Conservation (phyloP, 2,888 invertebrate genomes). For the Hemaris fuciformis region DNA sequence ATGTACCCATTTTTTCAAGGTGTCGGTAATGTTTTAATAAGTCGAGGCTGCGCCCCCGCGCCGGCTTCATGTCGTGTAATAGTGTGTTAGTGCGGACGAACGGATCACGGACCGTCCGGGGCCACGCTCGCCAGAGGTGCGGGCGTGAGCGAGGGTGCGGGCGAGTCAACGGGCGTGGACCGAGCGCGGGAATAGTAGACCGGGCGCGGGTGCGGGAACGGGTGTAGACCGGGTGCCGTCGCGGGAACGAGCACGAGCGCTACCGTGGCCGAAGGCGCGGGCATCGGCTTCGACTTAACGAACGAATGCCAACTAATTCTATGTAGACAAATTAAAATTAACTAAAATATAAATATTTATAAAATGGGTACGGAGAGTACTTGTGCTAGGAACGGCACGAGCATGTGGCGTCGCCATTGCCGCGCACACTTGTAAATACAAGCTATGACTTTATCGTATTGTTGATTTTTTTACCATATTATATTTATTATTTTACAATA, state of each 20-base stretch:
- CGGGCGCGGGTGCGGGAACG: background rate
- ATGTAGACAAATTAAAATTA: conserved; percentile 38
- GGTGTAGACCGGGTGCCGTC: background rate
- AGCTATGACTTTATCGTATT: conserved; percentile 69
- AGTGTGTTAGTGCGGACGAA: background rate
- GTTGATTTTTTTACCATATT: conserved; percentile 54
- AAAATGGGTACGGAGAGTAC: conserved; percentile 64
- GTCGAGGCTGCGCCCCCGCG: background rate
- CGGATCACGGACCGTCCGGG: background rate
- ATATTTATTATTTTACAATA: conserved; percentile 59
- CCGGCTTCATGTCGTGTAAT: no score
- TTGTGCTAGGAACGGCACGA: conserved; percentile 3
- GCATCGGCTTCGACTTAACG: conserved; percentile 36
- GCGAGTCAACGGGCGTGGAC: background rate
- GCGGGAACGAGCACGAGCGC: background rate
- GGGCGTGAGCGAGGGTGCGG: background rate
- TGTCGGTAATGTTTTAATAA: conserved; percentile 52
- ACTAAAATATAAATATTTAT: conserved; percentile 37
- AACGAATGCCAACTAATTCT: conserved; percentile 55
- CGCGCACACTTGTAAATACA: conserved; percentile 50
- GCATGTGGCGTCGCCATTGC: background rate
- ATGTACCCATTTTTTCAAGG: conserved; percentile 74
- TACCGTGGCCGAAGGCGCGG: background rate
- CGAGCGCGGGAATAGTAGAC: background rate
- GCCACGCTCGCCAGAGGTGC: background rate